Evolutionary conservation across 1,140 invertebrate species (phyloP), one percentile per base, ranked within the genome.

Genomic region (Drosophila cardini): DNA sequence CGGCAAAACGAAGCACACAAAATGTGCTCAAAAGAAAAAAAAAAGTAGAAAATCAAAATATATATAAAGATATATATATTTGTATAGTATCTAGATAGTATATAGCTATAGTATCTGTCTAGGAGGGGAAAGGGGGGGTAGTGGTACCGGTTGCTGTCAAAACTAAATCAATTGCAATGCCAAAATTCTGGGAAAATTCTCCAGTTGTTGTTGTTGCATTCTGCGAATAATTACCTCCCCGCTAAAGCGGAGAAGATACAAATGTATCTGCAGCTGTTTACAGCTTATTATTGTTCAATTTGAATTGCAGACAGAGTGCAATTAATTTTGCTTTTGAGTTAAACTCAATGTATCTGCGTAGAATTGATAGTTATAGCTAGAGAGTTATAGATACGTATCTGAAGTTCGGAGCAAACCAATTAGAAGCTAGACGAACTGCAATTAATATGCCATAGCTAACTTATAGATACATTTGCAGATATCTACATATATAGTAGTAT

Each of bases 371-470:
- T 18, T 2, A 3, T 34, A n/a, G 13, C 8, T 34, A 16, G 1
- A 36, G 9, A 10, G 34, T 53, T 36, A 52, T 52, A 52, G 11
- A 52, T 32, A 8, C 32, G 11, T 34, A 32, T 36, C 11, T 13
- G 26, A 15, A 42, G 34, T 15, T 34, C 46, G 56, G 26, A 26
- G 21, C 21, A 61, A 61, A 61, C 30, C 13, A 61, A 34, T 48
- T 46, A 45, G 42, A 30, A 30, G 30, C 50, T 50, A 70, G 32
- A 71, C 78, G 75, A 75, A 76, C 57, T 81, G 61, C 62, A 85
- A 86, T 85, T 85, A 85, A 86, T 60, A 78, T 53, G 74, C 63
- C 61, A 57, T 45, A 52, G 7, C 34, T 56, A 32, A 68, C 43
- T 9, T 72, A 72, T 67, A 60, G 15, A 52, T 70, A 53, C 26